Base-by-base conservation (phyloP, 2,113 vertebrate species). In the Catagonus wagneri region DNA sequence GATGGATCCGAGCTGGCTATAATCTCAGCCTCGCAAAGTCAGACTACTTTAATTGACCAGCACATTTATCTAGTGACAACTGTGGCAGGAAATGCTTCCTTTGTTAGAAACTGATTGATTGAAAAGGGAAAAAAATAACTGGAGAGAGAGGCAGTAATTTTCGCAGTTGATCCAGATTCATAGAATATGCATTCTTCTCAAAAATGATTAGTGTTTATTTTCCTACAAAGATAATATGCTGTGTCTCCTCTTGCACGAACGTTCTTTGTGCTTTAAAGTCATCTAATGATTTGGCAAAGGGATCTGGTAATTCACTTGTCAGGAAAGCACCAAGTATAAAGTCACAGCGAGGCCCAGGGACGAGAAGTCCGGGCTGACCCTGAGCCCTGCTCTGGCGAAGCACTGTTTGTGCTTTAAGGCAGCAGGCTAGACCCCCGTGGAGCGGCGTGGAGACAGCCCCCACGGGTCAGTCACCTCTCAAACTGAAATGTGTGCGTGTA, bases 341-440 rank as follows among this genome's bases (percentile, higher is more conserved):
- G 75, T 52, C 83, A 27, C 63, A 16, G 1, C 44, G 58, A 6
- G 83, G 83, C 3, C 0, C 10, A 0, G 13, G 66, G 83, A 74
- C n/a, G 4, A 25, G 69, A 7, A 3, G n/a, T 12, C 34, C 2
- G 0, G 5, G 32, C 75, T 9, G 56, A 13, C 76, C 4, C 1
- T 6, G 0, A 13, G 44, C 52, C 74, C 50, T 15, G 1, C 32
- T n/a, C 27, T 8, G 56, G 69, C n/a, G 44, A 7, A 34, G 69
- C n/a, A 1, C 1, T 0, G 8, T 34, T 32, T 1, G 0, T 1
- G 19, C 52, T 50, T n/a, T 2, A 2, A 16, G 75, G 3, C 0
- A 0, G n/a, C 74, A 1, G 44, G 66, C 17, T 8, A 10, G 39
- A 32, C 72, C 66, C 81, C 6, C 0, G 15, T 1, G 1, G 20